Base-by-base conservation (phyloP, 2,797 vertebrate species). In the Myioborus miniatus region DNA sequence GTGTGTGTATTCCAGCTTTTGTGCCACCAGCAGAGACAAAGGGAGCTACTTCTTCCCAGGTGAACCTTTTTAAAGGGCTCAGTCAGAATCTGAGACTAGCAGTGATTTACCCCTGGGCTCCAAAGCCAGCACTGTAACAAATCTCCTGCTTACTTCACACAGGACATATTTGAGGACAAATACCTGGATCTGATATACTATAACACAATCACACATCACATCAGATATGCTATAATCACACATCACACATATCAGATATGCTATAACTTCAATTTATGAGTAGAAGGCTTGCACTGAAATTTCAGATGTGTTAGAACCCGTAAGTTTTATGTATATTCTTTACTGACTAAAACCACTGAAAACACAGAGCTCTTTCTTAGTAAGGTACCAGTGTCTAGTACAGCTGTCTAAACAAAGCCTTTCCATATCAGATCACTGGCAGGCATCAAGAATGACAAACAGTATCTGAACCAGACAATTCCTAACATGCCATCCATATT, bases 371-470 rank as follows among this genome's bases (percentile, higher is more conserved):
- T 87, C 36, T 32, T 39, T 78, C 59, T 70, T 41, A 79, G 18
- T 14, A 56, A 70, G 39, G 34, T 59, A 89, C 18, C 53, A 43
- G n/a, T 2, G 12, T 32, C 46, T 64, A 47, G 47, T 60, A 78
- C 44, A 93, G 37, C 70, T 89, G 63, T 63, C 59, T 67, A 90
- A 94, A 93, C 81, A 94, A 90, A 79, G 30, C 36, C 50, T 46
- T 88, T 62, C 53, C 36, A 3, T n/a, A 65, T 47, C 26, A 93
- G 29, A 81, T 49, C 49, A 55, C 50, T 59, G 63, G 43, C 1
- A 82, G 59, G 37, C 52, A 82, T 50, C 30, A 63, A 79, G 41
- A 94, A 93, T 26, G n/a, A 68, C 34, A 74, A 85, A 59, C 20
- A 46, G 5, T 30, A 89, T 29, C 58, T 80, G 60, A 92, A 82